These are phyloP conservation scores for Neodontobutis hainanensis DNA, from an alignment of 2,113 vertebrate species.

Conservation along the genomic window DNA sequence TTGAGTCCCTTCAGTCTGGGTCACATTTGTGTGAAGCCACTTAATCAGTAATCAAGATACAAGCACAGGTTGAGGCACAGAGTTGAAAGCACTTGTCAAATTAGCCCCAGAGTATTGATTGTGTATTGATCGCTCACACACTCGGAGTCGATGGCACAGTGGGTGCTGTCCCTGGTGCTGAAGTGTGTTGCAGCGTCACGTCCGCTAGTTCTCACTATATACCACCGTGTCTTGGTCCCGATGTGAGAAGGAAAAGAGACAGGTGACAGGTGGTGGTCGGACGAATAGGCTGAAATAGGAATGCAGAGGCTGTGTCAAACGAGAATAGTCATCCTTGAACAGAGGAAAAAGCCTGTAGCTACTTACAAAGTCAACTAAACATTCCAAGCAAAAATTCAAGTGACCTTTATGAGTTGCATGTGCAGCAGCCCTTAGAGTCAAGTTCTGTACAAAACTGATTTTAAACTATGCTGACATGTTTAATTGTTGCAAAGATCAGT, in stretches of 20 bases:
- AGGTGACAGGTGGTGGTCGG: constrained; percentile 39
- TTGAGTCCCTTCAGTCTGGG: constrained; percentile 29
- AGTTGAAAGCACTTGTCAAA: constrained; percentile 63
- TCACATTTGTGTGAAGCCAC: constrained; percentile 36
- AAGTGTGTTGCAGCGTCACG: constrained; percentile 9
- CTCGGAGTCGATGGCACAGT: neutral
- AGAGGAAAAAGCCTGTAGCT: constrained; percentile 15
- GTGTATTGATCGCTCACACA: constrained; percentile 32
- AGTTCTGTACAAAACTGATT: neutral
- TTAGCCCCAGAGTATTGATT: constrained; percentile 55
- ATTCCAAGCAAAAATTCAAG: neutral
- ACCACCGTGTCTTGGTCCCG: constrained; percentile 14
- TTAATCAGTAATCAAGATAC: constrained; percentile 61
- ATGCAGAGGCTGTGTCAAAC: constrained; percentile 12
- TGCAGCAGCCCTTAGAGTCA: neutral
- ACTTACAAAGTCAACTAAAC: neutral
- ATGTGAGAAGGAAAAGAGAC: constrained; percentile 3
- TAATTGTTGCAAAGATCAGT: neutral
- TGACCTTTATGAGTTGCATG: constrained; percentile 12
- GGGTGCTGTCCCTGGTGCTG: constrained; percentile 14
- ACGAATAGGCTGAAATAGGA: constrained; percentile 20
- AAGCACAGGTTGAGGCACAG: constrained; percentile 44
- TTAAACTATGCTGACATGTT: no score
- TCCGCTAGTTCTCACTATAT: constrained; percentile 5
- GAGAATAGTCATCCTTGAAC: constrained; percentile 23